phyloP scores from a whole-genome alignment of 2,113 vertebrate genomes.

The Tinamus guttatus region DNA sequence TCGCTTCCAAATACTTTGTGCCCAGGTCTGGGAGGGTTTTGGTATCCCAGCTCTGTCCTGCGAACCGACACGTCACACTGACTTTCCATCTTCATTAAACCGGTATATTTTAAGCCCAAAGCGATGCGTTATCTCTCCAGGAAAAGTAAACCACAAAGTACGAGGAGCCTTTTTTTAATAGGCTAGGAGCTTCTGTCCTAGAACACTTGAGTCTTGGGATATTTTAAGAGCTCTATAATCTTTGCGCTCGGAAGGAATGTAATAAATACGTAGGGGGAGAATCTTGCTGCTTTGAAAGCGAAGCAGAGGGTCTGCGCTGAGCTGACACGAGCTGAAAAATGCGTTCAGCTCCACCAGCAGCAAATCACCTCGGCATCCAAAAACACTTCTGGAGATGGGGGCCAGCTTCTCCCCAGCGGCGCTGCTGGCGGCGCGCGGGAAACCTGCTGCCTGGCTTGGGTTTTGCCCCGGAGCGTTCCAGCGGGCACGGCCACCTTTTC shows the following conservation, averaged over 20 bases:
- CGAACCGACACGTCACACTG: background rate
- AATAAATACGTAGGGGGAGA: conserved; percentile 33
- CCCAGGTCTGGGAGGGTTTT: background rate
- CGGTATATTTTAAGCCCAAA: conserved; percentile 23
- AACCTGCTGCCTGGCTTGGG: background rate
- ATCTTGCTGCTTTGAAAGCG: conserved; percentile 17
- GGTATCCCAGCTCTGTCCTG: background rate
- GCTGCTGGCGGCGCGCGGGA: conserved; percentile 8
- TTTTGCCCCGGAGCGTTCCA: conserved; percentile 5
- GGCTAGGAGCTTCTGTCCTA: conserved; percentile 21
- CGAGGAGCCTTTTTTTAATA: background rate
- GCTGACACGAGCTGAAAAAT: conserved; percentile 13
- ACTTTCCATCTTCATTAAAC: conserved; percentile 3
- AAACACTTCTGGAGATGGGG: background rate
- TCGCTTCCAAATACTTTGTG: background rate
- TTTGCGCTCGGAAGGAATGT: background rate
- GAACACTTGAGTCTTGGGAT: background rate
- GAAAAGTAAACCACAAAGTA: background rate
- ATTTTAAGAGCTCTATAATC: conserved; percentile 45
- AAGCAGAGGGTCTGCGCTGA: conserved; percentile 25
- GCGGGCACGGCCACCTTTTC: conserved; percentile 18
- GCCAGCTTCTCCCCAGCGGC: background rate
- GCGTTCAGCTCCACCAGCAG: conserved; percentile 56
- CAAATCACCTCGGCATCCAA: conserved; percentile 36
- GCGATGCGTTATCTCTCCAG: background rate